Base-by-base conservation (phyloP, 2,888 invertebrate genomes). In the Lasioglossum zephyrum region DNA sequence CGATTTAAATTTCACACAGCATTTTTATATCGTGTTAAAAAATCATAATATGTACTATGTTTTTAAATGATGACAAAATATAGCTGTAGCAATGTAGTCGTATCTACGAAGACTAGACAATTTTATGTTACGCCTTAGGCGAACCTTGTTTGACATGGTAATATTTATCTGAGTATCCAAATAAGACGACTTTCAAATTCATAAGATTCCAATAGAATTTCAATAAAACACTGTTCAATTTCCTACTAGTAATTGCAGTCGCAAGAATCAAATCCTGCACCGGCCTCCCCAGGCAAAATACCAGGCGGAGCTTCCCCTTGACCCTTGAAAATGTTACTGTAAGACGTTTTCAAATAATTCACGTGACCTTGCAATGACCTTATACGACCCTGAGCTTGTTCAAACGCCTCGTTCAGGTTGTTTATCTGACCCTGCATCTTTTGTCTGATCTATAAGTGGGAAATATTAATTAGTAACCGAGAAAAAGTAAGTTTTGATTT, bases 371-470 rank as follows among this genome's bases (percentile, higher is more conserved):
- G 97, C 22, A 97, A 94, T 26, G 96, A 96, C 53, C 96, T 96
- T 22, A 97, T 96, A 39, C 97, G 95, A 89, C 96, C 96, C 91
- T 97, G 97, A 0, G 97, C 97, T 91, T 97, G 95, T 81, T 97
- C 96, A 88, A 97, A 97, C 88, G 96, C 97, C 91, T 97, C 97
- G 91, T 96, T 97, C 84, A 97, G 94, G 91, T 96, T 96, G 85
- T 96, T 96, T 73, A 97, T 96, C 93, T 97, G 97, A 31, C 96
- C 95, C 91, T 97, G 97, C 96, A 97, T 97, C 86, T 97, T 96
- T 93, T 97, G 97, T 77, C 97, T 96, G 69, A 97, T 96, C 97
- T 97, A 92, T 53, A 73, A 41, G 53, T 4, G 57, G 72, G 0
- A 41, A 13, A 41, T 9, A 53, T 41, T 11, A 72, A 13, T 31